Evolutionary conservation across 2,888 invertebrate species (phyloP).

Genomic region (Phortica okadai): DNA sequence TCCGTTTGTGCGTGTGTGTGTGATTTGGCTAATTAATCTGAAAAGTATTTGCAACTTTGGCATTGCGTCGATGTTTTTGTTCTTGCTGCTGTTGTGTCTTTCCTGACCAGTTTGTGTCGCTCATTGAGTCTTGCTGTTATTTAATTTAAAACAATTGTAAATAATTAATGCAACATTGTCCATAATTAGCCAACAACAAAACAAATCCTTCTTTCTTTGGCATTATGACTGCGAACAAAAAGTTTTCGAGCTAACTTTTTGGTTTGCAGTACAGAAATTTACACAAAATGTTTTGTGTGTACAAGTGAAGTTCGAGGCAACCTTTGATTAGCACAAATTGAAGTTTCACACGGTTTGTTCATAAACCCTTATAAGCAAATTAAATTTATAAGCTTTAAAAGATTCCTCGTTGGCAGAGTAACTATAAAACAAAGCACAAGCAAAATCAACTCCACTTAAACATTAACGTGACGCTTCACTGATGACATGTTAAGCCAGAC

Average conservation of each 20-base stretch:
- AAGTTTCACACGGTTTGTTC: conserved; percentile 14
- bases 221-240: conserved; percentile 35
- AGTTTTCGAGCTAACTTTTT: conserved; percentile 49
- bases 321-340: conserved; percentile 13
- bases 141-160: conserved; percentile 66
- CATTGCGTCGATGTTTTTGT: not conserved
- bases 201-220: not conserved
- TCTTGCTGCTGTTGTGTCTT: not conserved
- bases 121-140: conserved; percentile 10
- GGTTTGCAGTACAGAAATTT: conserved; percentile 18
- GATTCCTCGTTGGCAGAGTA: not conserved
- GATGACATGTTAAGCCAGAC: not conserved
- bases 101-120: conserved; percentile 1
- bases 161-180: conserved; percentile 67
- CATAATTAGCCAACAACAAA: conserved; percentile 54
- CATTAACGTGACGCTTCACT: not conserved
- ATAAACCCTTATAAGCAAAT: conserved; percentile 15
- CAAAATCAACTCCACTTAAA: not conserved
- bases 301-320: not conserved
- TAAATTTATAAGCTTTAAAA: not conserved
- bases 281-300: not conserved
- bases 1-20: not conserved
- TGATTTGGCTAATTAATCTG: conserved; percentile 22
- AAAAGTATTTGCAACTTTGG: conserved; percentile 18
- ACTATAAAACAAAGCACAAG: not conserved